Conservation (phyloP, 2,113 vertebrate species). For the Mesocricetus auratus region DNA sequence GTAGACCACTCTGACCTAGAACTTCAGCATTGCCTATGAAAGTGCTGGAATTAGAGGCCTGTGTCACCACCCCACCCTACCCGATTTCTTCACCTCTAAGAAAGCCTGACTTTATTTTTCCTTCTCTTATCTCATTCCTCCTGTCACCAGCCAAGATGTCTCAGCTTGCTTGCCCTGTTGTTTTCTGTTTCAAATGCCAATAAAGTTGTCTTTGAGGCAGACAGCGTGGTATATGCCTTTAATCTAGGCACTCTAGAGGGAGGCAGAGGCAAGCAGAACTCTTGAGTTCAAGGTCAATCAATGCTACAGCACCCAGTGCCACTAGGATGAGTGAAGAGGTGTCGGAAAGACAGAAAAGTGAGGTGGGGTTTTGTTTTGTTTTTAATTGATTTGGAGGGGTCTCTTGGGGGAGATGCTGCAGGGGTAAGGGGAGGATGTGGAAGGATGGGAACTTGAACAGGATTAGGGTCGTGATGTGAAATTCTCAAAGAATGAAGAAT, state of each 20-base stretch:
- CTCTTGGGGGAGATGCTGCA: too few relatives aligned
- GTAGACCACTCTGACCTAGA: background rate
- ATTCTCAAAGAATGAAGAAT: background rate
- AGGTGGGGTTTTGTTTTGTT: too few relatives aligned
- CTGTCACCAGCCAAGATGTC: too few relatives aligned
- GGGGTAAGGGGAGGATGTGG: background rate
- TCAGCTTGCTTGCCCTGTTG: background rate
- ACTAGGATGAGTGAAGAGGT: too few relatives aligned
- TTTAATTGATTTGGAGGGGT: too few relatives aligned
- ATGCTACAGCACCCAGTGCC: background rate
- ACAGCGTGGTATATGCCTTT: background rate
- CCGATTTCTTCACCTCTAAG: background rate
- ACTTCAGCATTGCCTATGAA: too few relatives aligned
- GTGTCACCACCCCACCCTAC: background rate
- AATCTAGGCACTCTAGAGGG: background rate
- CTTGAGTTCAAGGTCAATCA: background rate
- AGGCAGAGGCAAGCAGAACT: background rate
- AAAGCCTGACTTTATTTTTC: too few relatives aligned
- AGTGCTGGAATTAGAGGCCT: background rate
- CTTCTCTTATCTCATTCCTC: too few relatives aligned
- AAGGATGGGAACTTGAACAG: background rate
- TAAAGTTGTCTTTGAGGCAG: background rate
- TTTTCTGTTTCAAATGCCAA: background rate
- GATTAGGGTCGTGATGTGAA: background rate
- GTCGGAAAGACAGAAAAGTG: too few relatives aligned